Percentiles rank a stretch among this genome's conserved stretches.
Evolutionary conservation across 1,140 invertebrate species (phyloP).

Genomic region (Physella acuta): DNA sequence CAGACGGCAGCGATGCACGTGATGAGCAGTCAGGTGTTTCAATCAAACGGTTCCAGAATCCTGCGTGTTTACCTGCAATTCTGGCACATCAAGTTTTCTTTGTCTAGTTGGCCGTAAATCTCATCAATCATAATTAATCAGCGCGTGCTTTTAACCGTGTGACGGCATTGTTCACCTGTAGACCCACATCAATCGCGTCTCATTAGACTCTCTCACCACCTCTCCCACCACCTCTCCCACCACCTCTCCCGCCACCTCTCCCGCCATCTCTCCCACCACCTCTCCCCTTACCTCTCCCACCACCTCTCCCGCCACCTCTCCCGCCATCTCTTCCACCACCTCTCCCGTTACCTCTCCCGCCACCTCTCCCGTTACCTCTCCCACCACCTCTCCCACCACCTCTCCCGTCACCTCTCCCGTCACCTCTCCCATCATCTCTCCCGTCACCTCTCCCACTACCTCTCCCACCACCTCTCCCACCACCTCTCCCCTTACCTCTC

Average conservation of each 20-base stretch:
- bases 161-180: no score
- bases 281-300: not conserved
- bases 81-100: no score
- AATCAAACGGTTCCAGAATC: no score
- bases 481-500: not conserved
- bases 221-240: not conserved
- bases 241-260: not conserved
- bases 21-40: no score
- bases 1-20: no score
- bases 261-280: not conserved
- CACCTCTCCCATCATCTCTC: not conserved
- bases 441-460: not conserved
- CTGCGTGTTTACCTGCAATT: no score
- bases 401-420: not conserved
- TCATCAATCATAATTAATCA: no score
- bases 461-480: not conserved
- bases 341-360: not conserved
- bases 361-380: not conserved
- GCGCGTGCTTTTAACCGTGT: no score
- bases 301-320: conserved; percentile 2
- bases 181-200: not conserved
- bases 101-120: no score
- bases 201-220: not conserved
- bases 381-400: not conserved
- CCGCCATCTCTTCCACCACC: conserved; percentile 13